Conservation (phyloP, 2,888 invertebrate species). For the Sylvicola cinctus region DNA sequence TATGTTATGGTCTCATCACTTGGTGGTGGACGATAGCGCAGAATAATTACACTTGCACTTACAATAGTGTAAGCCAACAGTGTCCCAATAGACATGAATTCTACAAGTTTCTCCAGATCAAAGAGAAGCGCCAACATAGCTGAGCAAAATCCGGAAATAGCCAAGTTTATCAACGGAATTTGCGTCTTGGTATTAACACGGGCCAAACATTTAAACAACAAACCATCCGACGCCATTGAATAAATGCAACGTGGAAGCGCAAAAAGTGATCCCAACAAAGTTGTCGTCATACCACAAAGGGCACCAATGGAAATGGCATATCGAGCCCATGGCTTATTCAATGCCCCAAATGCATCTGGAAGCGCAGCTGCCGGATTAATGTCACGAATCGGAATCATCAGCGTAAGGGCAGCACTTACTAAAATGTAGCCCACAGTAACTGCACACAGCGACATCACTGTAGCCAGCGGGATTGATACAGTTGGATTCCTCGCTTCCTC, state of each 20-base stretch:
- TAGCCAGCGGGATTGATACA: constrained; percentile 65
- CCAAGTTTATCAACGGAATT: constrained; percentile 54
- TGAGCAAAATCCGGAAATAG: constrained; percentile 54
- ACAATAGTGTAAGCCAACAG: constrained; percentile 79
- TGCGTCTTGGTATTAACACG: constrained; percentile 60
- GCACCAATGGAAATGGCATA: constrained; percentile 70
- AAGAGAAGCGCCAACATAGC: constrained; percentile 65
- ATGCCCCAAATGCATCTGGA: constrained; percentile 56
- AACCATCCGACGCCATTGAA: constrained; percentile 77
- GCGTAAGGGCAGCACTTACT: constrained; percentile 60
- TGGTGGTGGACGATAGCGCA: constrained; percentile 51
- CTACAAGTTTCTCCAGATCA: constrained; percentile 74
- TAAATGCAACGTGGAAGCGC: constrained; percentile 73
- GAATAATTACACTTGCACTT: constrained; percentile 70
- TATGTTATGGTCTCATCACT: constrained; percentile 29
- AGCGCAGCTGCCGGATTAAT: constrained; percentile 60
- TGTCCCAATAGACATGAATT: constrained; percentile 88
- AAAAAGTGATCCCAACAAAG: constrained; percentile 66
- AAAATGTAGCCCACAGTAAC: constrained; percentile 64
- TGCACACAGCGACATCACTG: constrained; percentile 56
- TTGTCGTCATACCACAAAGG: constrained; percentile 81
- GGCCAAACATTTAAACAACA: constrained; percentile 62
- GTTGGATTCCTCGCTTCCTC: constrained; percentile 68
- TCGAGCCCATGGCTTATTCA: constrained; percentile 65
- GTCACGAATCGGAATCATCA: constrained; percentile 56